Evolutionary conservation across 2,113 vertebrate genomes (phyloP).

Genomic region (Pardalotus punctatus): DNA sequence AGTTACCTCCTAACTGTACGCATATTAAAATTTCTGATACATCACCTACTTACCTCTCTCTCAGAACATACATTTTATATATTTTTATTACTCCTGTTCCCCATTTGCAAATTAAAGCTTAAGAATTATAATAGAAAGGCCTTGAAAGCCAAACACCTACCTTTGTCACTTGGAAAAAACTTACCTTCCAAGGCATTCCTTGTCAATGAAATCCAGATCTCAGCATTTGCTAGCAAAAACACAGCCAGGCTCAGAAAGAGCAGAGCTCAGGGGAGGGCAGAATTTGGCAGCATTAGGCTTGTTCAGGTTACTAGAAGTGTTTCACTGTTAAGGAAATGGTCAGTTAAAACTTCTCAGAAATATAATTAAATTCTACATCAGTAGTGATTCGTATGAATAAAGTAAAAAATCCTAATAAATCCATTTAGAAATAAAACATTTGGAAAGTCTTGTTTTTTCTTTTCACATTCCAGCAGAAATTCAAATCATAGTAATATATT

Average conservation of each 20-base stretch:
- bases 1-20: neutral
- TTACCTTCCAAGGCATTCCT: neutral
- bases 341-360: neutral
- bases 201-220: constrained; percentile 11
- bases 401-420: neutral
- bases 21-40: neutral
- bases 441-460: neutral
- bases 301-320: neutral
- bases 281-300: neutral
- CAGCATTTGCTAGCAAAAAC: neutral
- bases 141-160: neutral
- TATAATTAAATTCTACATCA: neutral
- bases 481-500: neutral
- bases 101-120: neutral
- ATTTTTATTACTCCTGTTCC: neutral
- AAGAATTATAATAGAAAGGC: neutral
- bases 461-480: neutral
- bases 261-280: neutral
- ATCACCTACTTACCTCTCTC: neutral
- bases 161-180: neutral
- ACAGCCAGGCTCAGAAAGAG: neutral
- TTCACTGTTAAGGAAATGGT: neutral
- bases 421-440: neutral
- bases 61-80: neutral
- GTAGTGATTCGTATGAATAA: neutral